A percentile compares a stretch with the other conserved stretches of the same genome.
Evolutionary conservation across 53 echinoderm and acorn worm species (phyloP).

Genomic region (Hippasteria phrygiana): DNA sequence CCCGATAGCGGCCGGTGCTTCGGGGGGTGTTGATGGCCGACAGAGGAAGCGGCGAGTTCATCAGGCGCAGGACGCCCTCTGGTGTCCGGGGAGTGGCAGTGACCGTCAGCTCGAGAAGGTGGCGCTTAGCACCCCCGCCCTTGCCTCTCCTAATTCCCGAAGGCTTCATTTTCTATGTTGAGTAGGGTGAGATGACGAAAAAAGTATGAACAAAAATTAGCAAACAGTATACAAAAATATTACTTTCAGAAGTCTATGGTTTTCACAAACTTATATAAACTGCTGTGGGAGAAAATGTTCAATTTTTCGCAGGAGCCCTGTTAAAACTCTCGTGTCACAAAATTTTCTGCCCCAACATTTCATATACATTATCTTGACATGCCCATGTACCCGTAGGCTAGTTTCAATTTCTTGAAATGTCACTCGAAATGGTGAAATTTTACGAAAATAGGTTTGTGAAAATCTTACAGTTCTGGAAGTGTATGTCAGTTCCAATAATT

Average conservation of each 20-base stretch:
- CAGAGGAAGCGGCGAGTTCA: conserved; percentile 73
- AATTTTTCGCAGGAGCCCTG: too few species aligned
- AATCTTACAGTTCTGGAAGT: too few species aligned
- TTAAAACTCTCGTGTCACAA: too few species aligned
- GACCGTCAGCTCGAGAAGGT: conserved; percentile 39
- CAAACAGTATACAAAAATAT: background rate
- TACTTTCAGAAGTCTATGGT: too few species aligned
- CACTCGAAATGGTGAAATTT: too few species aligned
- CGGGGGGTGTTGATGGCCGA: conserved; percentile 51
- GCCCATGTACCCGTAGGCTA: too few species aligned
- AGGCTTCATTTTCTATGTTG: conserved; percentile 57
- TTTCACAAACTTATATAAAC: too few species aligned
- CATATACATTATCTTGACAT: too few species aligned
- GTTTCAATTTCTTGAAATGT: too few species aligned
- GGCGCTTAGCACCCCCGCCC: conserved; percentile 20
- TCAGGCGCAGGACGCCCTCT: conserved; percentile 53
- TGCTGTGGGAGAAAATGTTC: too few species aligned
- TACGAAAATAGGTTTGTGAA: too few species aligned
- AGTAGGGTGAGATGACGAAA: background rate
- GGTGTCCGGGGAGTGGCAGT: conserved; percentile 69
- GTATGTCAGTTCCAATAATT: background rate
- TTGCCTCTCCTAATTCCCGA: conserved; percentile 3
- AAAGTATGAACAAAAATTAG: background rate
- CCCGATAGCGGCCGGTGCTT: conserved; percentile 60
- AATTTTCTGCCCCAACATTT: too few species aligned